These are phyloP conservation scores for Lottia gigantea DNA, from an alignment of 2,888 invertebrate species.

Conservation along the genomic window DNA sequence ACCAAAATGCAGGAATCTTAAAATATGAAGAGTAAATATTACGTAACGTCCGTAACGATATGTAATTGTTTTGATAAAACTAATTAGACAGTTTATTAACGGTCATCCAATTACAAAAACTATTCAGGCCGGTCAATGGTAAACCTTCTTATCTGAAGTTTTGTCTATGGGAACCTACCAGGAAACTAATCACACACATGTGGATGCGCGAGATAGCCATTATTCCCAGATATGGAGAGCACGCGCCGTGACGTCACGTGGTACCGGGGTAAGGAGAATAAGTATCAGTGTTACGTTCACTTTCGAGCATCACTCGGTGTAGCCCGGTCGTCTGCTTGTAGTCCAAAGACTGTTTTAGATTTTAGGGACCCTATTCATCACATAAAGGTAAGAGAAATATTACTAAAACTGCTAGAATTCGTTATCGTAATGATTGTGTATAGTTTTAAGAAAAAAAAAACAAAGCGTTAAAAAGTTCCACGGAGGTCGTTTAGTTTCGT, in stretches of 20 bases:
- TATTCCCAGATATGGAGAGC: slow-evolving; percentile 26
- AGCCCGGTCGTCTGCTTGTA: slow-evolving; percentile 33
- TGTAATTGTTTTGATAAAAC: too few species aligned
- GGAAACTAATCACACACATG: slow-evolving; percentile 1
- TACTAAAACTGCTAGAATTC: too few species aligned
- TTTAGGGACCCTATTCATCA: slow-evolving; percentile 11
- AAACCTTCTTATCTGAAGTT: neutral
- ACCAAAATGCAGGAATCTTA: too few species aligned
- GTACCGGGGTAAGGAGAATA: slow-evolving; percentile 33
- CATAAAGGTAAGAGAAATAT: slow-evolving; percentile 24
- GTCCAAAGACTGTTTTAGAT: slow-evolving; percentile 11
- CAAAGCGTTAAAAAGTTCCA: too few species aligned
- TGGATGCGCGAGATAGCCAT: slow-evolving; percentile 6
- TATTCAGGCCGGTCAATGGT: neutral
- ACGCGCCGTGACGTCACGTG: slow-evolving; percentile 34
- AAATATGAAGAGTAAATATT: too few species aligned
- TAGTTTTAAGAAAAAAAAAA: too few species aligned
- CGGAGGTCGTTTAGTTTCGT: too few species aligned
- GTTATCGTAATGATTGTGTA: too few species aligned
- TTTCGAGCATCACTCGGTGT: slow-evolving; percentile 36
- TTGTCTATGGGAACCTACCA: neutral
- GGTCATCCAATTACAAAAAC: neutral
- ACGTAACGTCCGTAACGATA: too few species aligned
- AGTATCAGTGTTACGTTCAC: slow-evolving; percentile 31
- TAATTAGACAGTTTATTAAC: neutral